Base-by-base conservation (phyloP, 1,140 invertebrate genomes). In the Drosophila nigromelanica region DNA sequence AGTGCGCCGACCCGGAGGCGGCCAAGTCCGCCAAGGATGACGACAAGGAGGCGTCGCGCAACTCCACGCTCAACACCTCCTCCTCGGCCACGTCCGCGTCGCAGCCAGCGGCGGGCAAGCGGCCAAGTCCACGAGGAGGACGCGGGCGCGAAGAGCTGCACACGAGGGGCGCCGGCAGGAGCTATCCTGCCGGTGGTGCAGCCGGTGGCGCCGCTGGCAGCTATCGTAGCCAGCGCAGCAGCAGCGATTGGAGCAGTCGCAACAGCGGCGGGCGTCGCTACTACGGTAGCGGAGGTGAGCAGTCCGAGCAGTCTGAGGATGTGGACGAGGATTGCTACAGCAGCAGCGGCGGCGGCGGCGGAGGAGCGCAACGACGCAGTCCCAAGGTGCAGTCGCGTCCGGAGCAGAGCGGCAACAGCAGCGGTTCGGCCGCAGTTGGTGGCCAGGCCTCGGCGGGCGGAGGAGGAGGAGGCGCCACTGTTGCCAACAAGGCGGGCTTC, bases 401-500 rank as follows among this genome's bases (percentile, higher is more conserved):
- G 33, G 81, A 86, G 15, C 68, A 80, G n/a, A 55, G 42, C 43
- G 54, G 61, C 52, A 61, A 50, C 3, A 60, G 61, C 45, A 61
- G 52, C 7, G 52, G 11, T n/a, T 12, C 62, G 15, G 69, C 45
- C 37, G 40, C 59, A 21, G 37, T 27, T 15, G 45, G 45, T 40
- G 35, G 54, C 5, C 48, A 55, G 21, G 69, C 70, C 11, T 59
- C 60, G 47, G 24, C 4, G 5, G 35, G n/a, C n/a, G n/a, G 42
- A 45, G 67, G 55, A n/a, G 58, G 64, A 45, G 73, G 69, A 14
- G 62, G 21, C 1, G 21, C 21, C 21, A 24, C 67, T 39, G 30
- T 73, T 51, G 64, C 66, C 74, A 69, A 78, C 66, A 92, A 79
- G 73, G 77, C 80, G 7, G 76, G 92, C 54, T 97, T 97, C 92